Evolutionary conservation across 2,113 vertebrate genomes (phyloP), one percentile per base, ranked within the genome.

Genomic region (Chelonoidis abingdonii): DNA sequence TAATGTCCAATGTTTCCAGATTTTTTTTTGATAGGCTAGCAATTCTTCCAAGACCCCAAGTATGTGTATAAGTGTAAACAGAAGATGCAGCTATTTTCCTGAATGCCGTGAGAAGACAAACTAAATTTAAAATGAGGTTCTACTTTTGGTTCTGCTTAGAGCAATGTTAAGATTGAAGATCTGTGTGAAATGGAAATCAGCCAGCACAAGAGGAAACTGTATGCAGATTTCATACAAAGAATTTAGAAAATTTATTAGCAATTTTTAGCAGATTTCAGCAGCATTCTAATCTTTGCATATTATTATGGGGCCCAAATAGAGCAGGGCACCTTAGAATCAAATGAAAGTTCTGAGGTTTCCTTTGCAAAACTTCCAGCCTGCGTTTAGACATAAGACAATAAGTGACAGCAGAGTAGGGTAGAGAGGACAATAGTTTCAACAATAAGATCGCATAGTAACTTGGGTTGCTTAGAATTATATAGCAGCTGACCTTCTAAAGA

Each of bases 181-280:
- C 41, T 17, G 11, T 96, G 80, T 97, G 93, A 96, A 96, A 89
- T 93, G 92, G 53, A 93, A 96, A 89, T 44, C 17, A 96, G 38
- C 52, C 41, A 72, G 79, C 95, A 89, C 88, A 62, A 95, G 94
- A 93, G 93, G 83, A 97, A 96, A 92, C 54, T 86, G 76, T 95
- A 76, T 90, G 80, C 90, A 95, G 94, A 93, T 79, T 80, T 94
- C 93, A 94, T 97, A 92, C 50, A 84, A 69, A 98, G 91, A 98
- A 93, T 97, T 97, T 95, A 95, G 96, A 98, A 92, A 97, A 97
- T 86, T 97, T 86, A 87, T 95, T 98, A 96, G 31, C 80, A 93
- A 81, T 57, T 72, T 54, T 95, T 92, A 81, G 90, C 56, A 49
- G 79, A 62, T 93, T 94, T 96, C 84, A 82, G 44, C 84, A 92